These are phyloP conservation scores for Erebia ligea DNA, from an alignment of 2,888 invertebrate genomes.

Conservation along the genomic window DNA sequence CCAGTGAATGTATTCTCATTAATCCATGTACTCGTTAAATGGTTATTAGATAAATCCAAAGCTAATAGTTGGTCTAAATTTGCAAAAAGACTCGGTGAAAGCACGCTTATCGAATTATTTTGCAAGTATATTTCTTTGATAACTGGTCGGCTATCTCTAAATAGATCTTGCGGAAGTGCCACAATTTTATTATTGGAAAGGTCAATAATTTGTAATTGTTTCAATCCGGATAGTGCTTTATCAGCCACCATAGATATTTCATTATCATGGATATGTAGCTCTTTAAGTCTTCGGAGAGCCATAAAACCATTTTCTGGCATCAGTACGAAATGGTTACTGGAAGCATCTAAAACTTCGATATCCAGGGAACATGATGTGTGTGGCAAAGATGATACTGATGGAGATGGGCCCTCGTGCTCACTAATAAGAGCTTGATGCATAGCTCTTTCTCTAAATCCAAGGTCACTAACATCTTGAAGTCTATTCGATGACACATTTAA, in stretches of 20 bases:
- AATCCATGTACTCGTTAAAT: constrained; percentile 93
- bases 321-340: constrained; percentile 92
- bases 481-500: constrained; percentile 94
- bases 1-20: constrained; percentile 93
- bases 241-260: constrained; percentile 95
- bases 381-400: constrained; percentile 68
- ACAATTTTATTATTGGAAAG: constrained; percentile 95
- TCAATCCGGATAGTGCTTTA: constrained; percentile 90
- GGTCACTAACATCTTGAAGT: constrained; percentile 93
- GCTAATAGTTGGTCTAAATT: constrained; percentile 91
- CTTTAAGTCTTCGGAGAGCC: constrained; percentile 89
- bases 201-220: constrained; percentile 92
- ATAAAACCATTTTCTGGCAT: constrained; percentile 93
- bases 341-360: constrained; percentile 92
- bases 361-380: constrained; percentile 88
- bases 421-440: constrained; percentile 86
- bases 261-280: constrained; percentile 93
- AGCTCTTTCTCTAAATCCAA: constrained; percentile 91
- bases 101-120: constrained; percentile 94
- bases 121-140: constrained; percentile 95
- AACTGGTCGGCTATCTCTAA: constrained; percentile 89
- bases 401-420: constrained; percentile 79
- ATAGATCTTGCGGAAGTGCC: constrained; percentile 92
- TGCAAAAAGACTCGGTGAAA: constrained; percentile 93
- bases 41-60: constrained; percentile 93